Evolutionary conservation across 2,888 invertebrate species (phyloP).

Genomic region (Hyalella azteca): DNA sequence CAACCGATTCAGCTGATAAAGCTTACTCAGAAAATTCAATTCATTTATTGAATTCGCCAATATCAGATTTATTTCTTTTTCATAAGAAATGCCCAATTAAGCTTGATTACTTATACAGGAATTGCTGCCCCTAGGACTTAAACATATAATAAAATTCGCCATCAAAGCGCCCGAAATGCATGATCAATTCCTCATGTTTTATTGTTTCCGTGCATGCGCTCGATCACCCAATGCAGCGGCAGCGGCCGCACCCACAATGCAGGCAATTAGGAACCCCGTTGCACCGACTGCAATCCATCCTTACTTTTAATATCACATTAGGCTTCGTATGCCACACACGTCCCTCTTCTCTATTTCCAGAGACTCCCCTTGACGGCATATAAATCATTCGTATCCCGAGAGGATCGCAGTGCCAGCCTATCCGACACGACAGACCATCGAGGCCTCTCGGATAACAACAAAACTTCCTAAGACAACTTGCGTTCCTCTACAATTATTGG

Average conservation of each 20-base stretch:
- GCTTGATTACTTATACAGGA: too few relatives aligned
- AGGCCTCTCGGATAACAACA: constrained; percentile 17
- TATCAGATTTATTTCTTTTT: too few relatives aligned
- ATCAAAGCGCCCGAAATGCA: too few relatives aligned
- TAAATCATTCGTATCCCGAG: constrained; percentile 29
- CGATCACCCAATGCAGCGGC: neutral
- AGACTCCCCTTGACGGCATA: neutral
- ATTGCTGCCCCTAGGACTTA: too few relatives aligned
- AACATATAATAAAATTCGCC: too few relatives aligned
- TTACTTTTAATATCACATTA: constrained; percentile 23
- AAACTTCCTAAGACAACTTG: neutral
- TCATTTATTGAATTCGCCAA: too few relatives aligned
- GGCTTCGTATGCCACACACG: constrained; percentile 32
- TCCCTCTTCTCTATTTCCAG: constrained; percentile 28
- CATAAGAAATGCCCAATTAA: too few relatives aligned
- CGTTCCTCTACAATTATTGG: too few relatives aligned
- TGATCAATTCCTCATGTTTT: too few relatives aligned
- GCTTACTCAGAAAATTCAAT: too few relatives aligned
- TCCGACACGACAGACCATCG: neutral
- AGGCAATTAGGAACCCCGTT: neutral
- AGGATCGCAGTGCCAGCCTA: constrained; percentile 9
- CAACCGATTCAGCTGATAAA: too few relatives aligned
- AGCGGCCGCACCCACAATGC: neutral
- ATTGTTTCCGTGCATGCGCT: too few relatives aligned
- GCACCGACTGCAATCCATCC: constrained; percentile 13